These are phyloP conservation scores for Anguilla pacifica DNA, from an alignment of 2,797 vertebrate genomes.

Conservation along the genomic window DNA sequence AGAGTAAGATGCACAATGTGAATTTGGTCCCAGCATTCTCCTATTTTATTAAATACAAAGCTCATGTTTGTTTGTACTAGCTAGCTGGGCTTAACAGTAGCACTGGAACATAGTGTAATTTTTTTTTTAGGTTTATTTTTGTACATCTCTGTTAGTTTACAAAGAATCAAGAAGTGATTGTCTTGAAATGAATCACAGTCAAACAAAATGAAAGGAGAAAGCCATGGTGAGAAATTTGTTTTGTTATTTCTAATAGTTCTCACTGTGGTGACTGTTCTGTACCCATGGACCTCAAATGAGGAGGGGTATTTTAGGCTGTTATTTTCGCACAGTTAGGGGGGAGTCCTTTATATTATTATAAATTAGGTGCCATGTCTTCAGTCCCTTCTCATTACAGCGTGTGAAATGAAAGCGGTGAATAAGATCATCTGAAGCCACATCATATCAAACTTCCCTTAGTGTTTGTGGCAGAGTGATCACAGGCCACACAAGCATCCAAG, in stretches of 20 bases:
- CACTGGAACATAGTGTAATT: background rate
- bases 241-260: background rate
- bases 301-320: background rate
- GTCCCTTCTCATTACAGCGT: background rate
- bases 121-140: background rate
- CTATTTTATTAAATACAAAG: background rate
- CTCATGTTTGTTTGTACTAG: background rate
- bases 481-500: background rate
- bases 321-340: background rate
- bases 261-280: background rate
- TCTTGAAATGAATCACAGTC: background rate
- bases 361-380: background rate
- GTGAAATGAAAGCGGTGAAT: background rate
- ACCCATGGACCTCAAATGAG: background rate
- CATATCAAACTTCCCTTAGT: conserved; percentile 10
- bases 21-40: background rate
- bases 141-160: background rate
- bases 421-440: background rate
- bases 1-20: background rate
- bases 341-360: background rate
- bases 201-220: background rate
- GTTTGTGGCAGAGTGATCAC: background rate
- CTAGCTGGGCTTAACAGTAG: background rate
- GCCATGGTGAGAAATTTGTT: background rate
- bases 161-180: background rate